Evolutionary conservation across 2,113 vertebrate species (phyloP).

Genomic region (Pedionomus torquatus): DNA sequence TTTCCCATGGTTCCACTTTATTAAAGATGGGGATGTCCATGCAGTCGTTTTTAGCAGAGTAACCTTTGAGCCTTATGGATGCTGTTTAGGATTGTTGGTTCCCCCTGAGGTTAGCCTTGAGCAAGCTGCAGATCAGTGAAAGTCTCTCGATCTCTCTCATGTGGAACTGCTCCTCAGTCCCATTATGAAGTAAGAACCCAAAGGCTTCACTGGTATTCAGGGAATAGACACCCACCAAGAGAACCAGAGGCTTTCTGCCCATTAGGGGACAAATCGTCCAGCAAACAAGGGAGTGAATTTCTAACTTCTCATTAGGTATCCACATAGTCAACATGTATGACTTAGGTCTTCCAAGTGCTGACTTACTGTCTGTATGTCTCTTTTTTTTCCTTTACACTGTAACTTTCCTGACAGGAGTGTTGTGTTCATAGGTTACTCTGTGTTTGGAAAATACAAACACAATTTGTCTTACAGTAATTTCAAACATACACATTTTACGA

Average conservation of each 20-base stretch:
- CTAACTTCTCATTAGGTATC: not conserved
- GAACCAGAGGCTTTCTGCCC: not conserved
- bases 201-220: not conserved
- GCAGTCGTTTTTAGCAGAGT: not conserved
- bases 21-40: not conserved
- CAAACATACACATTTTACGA: not conserved
- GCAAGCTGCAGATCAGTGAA: not conserved
- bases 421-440: not conserved
- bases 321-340: fast-evolving
- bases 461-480: not conserved
- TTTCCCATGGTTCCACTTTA: not conserved
- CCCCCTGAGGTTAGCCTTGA: not conserved
- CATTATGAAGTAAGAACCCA: not conserved
- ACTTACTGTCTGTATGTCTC: not conserved
- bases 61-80: not conserved
- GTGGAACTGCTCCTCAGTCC: not conserved
- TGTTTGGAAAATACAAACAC: not conserved
- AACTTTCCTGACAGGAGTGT: not conserved
- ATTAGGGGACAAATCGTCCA: not conserved
- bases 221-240: not conserved
- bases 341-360: not conserved
- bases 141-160: not conserved
- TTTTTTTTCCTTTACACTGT: not conserved
- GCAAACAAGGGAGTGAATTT: not conserved
- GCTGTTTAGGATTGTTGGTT: not conserved